Base-by-base conservation (phyloP, 2,888 invertebrate genomes). In the Villa cingulata region DNA sequence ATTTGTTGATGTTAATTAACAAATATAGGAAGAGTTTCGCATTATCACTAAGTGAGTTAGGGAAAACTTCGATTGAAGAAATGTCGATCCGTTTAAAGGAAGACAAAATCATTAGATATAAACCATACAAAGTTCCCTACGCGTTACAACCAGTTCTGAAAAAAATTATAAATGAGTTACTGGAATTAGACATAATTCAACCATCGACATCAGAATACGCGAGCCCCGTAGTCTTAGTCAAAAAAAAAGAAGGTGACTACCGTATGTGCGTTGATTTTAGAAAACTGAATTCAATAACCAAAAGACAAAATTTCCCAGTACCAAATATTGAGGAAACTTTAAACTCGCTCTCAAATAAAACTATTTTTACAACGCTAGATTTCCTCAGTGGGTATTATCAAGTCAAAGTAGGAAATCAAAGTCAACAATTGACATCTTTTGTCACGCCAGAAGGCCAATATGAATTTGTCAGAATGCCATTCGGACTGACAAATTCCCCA, bases 141-240 rank as follows among this genome's bases (percentile, higher is more conserved):
- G n/a, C n/a, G n/a, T n/a, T n/a, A n/a, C n/a, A n/a, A n/a, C n/a
- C 23, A 15, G 29, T 41, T n/a, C 2, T 41, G 17, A 15, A 17
- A 2, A 41, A 29, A 15, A 41, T 27, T n/a, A 27, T 41, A 14
- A 27, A 41, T 23, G 27, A n/a, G n/a, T n/a, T 58, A 59, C 41
- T 50, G 58, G n/a, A n/a, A n/a, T n/a, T n/a, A n/a, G n/a, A n/a
- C n/a, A n/a, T n/a, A n/a, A n/a, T n/a, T n/a, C n/a, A 1, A 44
- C 59, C 29, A 58, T 57, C 34, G 54, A 57, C 0, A 59, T 59
- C 56, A 58, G n/a, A n/a, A n/a, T n/a, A n/a, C n/a, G n/a, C n/a
- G n/a, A n/a, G 20, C 15, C 27, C 20, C 23, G 20, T 32, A n/a
- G n/a, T n/a, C n/a, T n/a, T n/a, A n/a, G n/a, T n/a, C n/a, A n/a